Evolutionary conservation across 2,797 vertebrate species (phyloP).

Genomic region (Champsocephalus esox): DNA sequence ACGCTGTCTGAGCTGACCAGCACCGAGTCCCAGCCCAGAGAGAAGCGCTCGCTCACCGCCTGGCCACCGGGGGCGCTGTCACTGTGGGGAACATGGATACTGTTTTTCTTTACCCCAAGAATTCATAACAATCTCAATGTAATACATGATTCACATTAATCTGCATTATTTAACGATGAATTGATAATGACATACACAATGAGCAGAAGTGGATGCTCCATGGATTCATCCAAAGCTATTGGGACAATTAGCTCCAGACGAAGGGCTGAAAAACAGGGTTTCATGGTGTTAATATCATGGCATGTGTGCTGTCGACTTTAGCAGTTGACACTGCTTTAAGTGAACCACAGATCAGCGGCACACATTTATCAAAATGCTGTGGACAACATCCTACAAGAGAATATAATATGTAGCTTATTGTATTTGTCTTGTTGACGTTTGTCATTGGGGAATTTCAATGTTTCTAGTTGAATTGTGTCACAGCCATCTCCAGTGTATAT

Average conservation of each 20-base stretch:
- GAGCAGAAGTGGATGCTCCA: constrained; percentile 77
- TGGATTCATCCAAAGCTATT: constrained; percentile 73
- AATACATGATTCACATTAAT: not conserved
- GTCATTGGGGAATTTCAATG: too few species aligned
- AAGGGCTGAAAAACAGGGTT: constrained; percentile 68
- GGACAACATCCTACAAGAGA: too few species aligned
- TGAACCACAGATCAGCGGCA: too few species aligned
- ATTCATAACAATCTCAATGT: not conserved
- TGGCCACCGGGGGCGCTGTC: constrained; percentile 93
- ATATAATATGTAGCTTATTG: too few species aligned
- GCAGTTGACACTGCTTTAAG: too few species aligned
- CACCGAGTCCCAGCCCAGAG: constrained; percentile 93
- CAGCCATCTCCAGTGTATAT: too few species aligned
- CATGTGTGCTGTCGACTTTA: not conserved
- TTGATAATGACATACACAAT: constrained; percentile 74
- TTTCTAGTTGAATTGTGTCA: too few species aligned
- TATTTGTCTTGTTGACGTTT: too few species aligned
- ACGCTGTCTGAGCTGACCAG: constrained; percentile 93
- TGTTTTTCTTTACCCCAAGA: too few species aligned
- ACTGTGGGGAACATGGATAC: constrained; percentile 72
- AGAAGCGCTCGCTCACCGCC: constrained; percentile 91
- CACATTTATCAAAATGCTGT: too few species aligned
- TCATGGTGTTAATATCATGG: not conserved
- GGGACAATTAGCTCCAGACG: constrained; percentile 79
- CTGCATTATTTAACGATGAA: not conserved